These are phyloP conservation scores for Etheostoma spectabile DNA, from an alignment of 2,113 vertebrate species.

Conservation along the genomic window DNA sequence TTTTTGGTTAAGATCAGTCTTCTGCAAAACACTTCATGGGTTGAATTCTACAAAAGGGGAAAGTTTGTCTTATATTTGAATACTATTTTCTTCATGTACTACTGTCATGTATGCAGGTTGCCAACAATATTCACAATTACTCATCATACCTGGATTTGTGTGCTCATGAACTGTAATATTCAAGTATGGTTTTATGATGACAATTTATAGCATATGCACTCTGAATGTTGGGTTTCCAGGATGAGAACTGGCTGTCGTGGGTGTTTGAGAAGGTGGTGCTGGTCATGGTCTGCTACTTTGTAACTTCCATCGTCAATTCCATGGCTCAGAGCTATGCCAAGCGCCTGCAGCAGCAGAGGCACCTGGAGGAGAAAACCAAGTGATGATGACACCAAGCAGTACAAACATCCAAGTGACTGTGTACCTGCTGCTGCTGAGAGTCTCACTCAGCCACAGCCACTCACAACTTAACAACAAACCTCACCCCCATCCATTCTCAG, in stretches of 20 bases:
- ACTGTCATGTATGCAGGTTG: background rate
- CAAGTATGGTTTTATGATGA: background rate
- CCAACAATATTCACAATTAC: background rate
- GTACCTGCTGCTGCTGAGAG: slow-evolving; percentile 58
- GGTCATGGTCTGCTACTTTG: slow-evolving; percentile 98
- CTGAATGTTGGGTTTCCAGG: slow-evolving; percentile 77
- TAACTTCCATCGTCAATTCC: slow-evolving; percentile 98
- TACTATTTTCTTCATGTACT: background rate
- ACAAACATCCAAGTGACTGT: slow-evolving; percentile 65
- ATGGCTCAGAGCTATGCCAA: slow-evolving; percentile 99
- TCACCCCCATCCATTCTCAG: slow-evolving; percentile 72
- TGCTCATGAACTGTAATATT: background rate
- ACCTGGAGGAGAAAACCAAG: slow-evolving; percentile 96
- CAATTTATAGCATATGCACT: slow-evolving; percentile 8
- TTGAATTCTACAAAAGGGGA: background rate
- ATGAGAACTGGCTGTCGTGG: slow-evolving; percentile 98
- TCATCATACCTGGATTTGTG: background rate
- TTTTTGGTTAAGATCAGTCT: background rate
- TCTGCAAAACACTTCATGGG: too few relatives aligned
- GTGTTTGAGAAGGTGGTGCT: slow-evolving; percentile 98
- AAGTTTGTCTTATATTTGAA: background rate
- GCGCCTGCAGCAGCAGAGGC: slow-evolving; percentile 91
- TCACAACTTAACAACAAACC: slow-evolving; percentile 69
- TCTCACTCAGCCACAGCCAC: slow-evolving; percentile 57
- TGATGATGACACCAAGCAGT: slow-evolving; percentile 81